Conservation (phyloP, 1,140 invertebrate genomes). For the Camponotus pennsylvanicus region DNA sequence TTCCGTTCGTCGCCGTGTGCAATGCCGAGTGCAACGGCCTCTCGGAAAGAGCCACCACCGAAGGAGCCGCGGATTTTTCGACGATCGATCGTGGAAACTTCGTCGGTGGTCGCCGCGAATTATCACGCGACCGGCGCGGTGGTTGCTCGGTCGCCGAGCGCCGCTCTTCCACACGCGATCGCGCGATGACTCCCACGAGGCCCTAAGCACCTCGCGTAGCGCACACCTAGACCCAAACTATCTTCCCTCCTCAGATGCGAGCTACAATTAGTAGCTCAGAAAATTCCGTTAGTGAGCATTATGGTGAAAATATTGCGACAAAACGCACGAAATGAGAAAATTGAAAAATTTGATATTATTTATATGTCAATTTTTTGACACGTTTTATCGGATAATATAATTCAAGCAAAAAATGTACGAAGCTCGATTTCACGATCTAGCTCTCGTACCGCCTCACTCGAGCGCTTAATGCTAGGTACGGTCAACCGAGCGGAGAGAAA, state of each 20-base stretch:
- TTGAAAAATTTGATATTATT: not conserved
- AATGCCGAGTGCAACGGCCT: constrained; percentile 45
- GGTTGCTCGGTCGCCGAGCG: constrained; percentile 51
- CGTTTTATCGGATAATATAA: not conserved
- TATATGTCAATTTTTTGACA: not conserved
- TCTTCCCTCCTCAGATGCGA: not conserved
- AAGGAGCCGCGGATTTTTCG: constrained; percentile 67
- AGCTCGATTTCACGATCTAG: not conserved
- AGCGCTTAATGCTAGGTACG: constrained; percentile 45
- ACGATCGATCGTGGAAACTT: constrained; percentile 73
- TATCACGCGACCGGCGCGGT: constrained; percentile 67
- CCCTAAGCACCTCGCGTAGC: constrained; percentile 35
- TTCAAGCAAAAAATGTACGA: not conserved
- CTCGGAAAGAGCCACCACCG: constrained; percentile 45
- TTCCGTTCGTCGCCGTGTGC: constrained; percentile 22
- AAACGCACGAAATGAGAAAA: not conserved
- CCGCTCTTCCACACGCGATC: constrained; percentile 66
- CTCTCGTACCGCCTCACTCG: constrained; percentile 27
- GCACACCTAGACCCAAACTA: constrained; percentile 34
- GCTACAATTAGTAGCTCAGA: too few species aligned
- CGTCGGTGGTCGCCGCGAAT: constrained; percentile 72
- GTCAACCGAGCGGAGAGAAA: constrained; percentile 57
- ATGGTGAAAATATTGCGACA: not conserved
- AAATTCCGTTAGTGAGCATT: not conserved
- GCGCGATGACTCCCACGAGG: constrained; percentile 53